phyloP scores from a whole-genome alignment of 2,113 vertebrate species.

The Pomatorhinus ruficollis region DNA sequence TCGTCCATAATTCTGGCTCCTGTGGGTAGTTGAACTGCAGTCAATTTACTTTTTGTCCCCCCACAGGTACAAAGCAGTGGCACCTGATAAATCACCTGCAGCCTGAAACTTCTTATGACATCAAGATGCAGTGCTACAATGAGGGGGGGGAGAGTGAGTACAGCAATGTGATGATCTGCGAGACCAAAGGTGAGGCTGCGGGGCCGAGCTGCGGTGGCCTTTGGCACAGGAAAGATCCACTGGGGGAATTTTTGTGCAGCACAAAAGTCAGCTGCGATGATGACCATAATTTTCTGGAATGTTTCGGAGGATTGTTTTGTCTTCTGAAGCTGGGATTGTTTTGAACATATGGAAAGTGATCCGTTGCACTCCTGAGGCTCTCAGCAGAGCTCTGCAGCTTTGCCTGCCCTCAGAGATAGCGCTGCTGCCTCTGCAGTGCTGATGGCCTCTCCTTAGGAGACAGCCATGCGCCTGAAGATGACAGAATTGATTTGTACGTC shows the following conservation, averaged over 20 bases:
- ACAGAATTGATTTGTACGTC: conserved; percentile 19
- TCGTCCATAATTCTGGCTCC: accelerated
- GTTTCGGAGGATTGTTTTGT: conserved; percentile 49
- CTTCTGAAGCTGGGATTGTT: background rate
- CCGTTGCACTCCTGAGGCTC: background rate
- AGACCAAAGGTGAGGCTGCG: conserved; percentile 85
- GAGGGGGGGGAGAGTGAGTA: conserved; percentile 91
- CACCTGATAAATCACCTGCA: conserved; percentile 92
- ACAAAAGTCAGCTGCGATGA: background rate
- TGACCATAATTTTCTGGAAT: background rate
- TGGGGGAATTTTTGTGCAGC: background rate
- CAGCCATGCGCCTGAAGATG: background rate
- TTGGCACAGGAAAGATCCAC: accelerated
- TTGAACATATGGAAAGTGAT: background rate
- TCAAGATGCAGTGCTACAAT: conserved; percentile 96
- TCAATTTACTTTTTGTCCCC: background rate
- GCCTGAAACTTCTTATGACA: conserved; percentile 93
- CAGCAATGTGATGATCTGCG: conserved; percentile 97
- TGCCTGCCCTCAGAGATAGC: background rate
- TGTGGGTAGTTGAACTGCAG: background rate
- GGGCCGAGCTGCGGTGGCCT: background rate
- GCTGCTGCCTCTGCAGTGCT: background rate
- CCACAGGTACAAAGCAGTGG: conserved; percentile 86
- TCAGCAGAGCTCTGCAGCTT: background rate
- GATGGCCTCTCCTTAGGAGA: conserved; percentile 8